phyloP scores from a whole-genome alignment of 1,140 invertebrate species.

The Monomorium pharaonis region DNA sequence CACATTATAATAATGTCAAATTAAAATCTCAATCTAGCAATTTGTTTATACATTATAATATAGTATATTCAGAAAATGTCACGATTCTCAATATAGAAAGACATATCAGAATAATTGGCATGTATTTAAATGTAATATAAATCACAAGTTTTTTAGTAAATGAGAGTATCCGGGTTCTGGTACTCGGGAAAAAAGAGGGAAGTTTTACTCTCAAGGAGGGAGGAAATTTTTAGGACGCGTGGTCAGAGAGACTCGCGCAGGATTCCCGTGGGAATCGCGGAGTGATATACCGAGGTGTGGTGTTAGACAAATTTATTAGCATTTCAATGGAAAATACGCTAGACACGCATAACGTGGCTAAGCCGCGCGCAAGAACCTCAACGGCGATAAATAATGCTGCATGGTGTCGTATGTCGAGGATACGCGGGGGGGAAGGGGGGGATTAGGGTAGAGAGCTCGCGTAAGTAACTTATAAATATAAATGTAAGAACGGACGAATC shows the following conservation, averaged over 20 bases:
- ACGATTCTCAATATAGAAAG: neutral
- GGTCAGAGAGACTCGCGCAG: neutral
- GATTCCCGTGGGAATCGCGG: constrained; percentile 19
- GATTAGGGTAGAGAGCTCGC: neutral
- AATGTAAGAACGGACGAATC: neutral
- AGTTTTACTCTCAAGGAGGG: neutral
- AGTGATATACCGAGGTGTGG: constrained; percentile 62
- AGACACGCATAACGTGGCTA: constrained; percentile 2
- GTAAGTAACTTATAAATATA: constrained; percentile 3
- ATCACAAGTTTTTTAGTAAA: neutral
- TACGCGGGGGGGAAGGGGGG: neutral
- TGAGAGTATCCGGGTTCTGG: neutral
- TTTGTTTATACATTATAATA: neutral
- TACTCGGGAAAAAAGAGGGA: neutral
- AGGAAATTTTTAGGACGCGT: neutral
- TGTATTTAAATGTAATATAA: neutral
- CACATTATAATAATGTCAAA: neutral
- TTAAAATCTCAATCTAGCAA: neutral
- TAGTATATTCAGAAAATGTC: neutral
- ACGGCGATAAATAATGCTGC: constrained; percentile 57
- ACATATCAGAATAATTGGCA: neutral
- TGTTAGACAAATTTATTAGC: constrained; percentile 63
- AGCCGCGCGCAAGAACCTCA: neutral
- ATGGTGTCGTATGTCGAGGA: neutral
- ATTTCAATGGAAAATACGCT: constrained; percentile 62